These are phyloP conservation scores for Bungarus multicinctus DNA, from an alignment of 2,113 vertebrate genomes.

Conservation along the genomic window DNA sequence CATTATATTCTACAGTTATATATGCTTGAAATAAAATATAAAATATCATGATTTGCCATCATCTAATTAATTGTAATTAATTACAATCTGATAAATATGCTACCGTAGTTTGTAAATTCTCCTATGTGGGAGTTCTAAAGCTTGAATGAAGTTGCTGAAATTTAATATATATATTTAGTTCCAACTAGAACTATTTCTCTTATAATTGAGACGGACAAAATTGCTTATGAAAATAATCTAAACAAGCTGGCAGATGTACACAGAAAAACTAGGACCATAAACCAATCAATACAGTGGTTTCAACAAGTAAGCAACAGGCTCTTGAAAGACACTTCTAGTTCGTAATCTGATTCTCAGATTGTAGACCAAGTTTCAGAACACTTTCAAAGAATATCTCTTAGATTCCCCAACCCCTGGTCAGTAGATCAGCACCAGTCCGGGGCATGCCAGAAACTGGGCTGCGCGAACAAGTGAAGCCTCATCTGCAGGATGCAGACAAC, in stretches of 20 bases:
- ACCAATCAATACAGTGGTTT: neutral
- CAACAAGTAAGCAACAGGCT: neutral
- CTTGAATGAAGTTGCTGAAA: neutral
- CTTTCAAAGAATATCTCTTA: neutral
- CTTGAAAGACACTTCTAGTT: neutral
- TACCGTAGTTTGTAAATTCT: neutral
- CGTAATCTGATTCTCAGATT: neutral
- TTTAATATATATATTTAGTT: too few species aligned
- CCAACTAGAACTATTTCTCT: neutral
- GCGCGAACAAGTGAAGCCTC: too few species aligned
- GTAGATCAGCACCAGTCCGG: too few species aligned
- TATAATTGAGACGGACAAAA: neutral
- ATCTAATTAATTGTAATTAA: neutral
- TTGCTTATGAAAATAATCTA: neutral
- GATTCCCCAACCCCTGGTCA: too few species aligned
- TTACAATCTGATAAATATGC: neutral
- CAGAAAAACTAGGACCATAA: neutral
- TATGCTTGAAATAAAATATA: neutral
- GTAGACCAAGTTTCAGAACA: neutral
- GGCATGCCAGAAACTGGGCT: too few species aligned
- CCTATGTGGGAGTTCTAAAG: neutral
- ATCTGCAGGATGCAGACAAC: too few species aligned
- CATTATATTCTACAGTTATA: neutral
- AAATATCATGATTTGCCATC: neutral
- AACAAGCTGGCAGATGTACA: neutral